phyloP scores from a whole-genome alignment of 1,140 invertebrate genomes.

The Metopolophium dirhodum region DNA sequence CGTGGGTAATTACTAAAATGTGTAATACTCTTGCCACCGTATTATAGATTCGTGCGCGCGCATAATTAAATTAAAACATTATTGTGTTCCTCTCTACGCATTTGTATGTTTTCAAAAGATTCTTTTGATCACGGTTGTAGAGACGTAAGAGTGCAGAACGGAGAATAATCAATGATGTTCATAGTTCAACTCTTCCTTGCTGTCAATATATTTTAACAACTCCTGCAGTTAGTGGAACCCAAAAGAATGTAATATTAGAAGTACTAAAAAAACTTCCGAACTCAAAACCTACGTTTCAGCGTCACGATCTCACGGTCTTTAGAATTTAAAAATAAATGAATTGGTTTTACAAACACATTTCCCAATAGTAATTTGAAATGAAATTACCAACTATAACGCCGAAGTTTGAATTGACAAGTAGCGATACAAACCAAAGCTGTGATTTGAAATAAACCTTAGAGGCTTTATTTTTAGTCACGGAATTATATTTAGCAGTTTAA shows the following conservation, averaged over 20 bases:
- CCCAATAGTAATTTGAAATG: background rate
- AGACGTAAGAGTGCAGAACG: background rate
- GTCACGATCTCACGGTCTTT: background rate
- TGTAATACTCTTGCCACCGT: background rate
- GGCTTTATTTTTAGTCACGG: background rate
- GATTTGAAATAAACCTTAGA: background rate
- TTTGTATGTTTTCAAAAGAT: slow-evolving; percentile 34
- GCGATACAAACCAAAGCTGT: background rate
- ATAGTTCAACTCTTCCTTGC: background rate
- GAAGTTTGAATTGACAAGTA: background rate
- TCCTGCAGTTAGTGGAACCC: background rate
- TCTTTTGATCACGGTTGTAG: background rate
- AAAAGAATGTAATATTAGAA: background rate
- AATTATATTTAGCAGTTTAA: background rate
- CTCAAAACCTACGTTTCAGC: background rate
- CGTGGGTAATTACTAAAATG: background rate
- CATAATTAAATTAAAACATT: slow-evolving; percentile 8
- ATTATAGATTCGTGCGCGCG: background rate
- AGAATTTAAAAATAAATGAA: slow-evolving; percentile 17
- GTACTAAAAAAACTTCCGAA: background rate
- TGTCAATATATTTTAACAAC: background rate
- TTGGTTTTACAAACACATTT: background rate
- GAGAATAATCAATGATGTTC: slow-evolving; percentile 8
- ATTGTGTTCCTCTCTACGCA: background rate
- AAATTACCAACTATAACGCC: background rate